phyloP scores from a whole-genome alignment of 2,113 vertebrate genomes.

The Festucalex cinctus region DNA sequence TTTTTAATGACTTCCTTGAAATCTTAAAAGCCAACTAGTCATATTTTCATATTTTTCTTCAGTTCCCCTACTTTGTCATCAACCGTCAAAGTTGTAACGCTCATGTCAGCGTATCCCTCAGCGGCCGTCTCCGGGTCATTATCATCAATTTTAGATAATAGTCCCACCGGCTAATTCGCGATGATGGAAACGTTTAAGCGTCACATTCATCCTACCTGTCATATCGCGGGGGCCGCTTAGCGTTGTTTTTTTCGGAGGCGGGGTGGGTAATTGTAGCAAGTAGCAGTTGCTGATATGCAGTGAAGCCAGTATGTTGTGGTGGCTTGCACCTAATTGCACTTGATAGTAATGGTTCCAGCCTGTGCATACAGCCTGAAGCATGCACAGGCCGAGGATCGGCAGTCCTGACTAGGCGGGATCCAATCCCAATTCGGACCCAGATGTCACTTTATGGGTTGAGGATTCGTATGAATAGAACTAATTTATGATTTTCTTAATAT shows the following conservation, averaged over 20 bases:
- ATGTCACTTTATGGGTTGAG: background rate
- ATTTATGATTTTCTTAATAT: too few species aligned
- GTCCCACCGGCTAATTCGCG: slow-evolving; percentile 48
- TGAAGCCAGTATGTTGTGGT: slow-evolving; percentile 61
- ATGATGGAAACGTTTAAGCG: slow-evolving; percentile 64
- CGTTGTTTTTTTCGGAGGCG: background rate
- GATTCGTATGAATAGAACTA: too few species aligned
- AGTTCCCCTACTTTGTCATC: background rate
- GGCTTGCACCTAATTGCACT: slow-evolving; percentile 65
- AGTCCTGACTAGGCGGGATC: background rate
- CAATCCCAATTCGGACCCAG: background rate
- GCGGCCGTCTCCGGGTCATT: slow-evolving; percentile 41
- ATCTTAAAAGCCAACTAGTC: background rate
- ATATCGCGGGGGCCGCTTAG: slow-evolving; percentile 32
- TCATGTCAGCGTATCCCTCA: slow-evolving; percentile 5
- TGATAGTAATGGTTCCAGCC: slow-evolving; percentile 72
- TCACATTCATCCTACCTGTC: slow-evolving; percentile 45
- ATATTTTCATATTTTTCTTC: background rate
- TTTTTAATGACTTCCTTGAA: slow-evolving; percentile 13
- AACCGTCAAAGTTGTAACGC: background rate
- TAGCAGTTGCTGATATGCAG: slow-evolving; percentile 37
- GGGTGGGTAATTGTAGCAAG: slow-evolving; percentile 4
- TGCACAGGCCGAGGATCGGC: slow-evolving; percentile 20
- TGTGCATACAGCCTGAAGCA: slow-evolving; percentile 66
- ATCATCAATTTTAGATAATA: slow-evolving; percentile 51